Base-by-base conservation (phyloP, 2,113 vertebrate species). In the Urocitellus parryii region DNA sequence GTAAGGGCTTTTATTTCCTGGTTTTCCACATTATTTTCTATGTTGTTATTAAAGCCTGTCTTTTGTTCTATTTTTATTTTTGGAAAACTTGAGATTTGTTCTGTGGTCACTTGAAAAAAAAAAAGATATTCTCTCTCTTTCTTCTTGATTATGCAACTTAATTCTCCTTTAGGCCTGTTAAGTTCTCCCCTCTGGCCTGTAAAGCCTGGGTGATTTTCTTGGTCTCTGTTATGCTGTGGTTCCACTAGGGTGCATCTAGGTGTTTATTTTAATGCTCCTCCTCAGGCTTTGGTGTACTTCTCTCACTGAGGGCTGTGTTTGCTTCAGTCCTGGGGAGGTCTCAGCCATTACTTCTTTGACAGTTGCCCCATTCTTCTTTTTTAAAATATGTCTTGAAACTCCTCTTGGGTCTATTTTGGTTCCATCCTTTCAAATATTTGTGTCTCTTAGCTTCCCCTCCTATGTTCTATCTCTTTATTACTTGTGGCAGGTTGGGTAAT, bases 1-100 rank as follows among this genome's bases (percentile, higher is more conserved):
- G 29, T 53, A 85, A 58, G 12, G 22, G 4, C 9, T 74, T 92
- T 83, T 80, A 65, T 37, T 80, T 58, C 80, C 20, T 34, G 29
- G 13, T 37, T 96, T 96, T 89, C 93, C 20, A 95, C 27, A 58
- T 51, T 79, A 48, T 87, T 94, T 88, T 95, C 84, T 92, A 51
- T 16, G 34, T 65, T 78, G 37, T 81, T 34, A 78, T 87, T 94
- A 67, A 56, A 94, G 9, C 77, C 67, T 63, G 11, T 72, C 72
- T 85, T 95, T 79, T 72, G 22, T 96, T 78, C 82, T 88, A 63
- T 63, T 88, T 93, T 88, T 76, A 61, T 73, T 80, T 61, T 48
- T 58, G 81, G 81, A 77, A 95, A 94, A 80, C 86, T 61, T 68
- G 84, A 96, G n/a, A 58, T 90, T 95, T 88, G 5, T 88, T 89